Base-by-base conservation (phyloP, 2,797 vertebrate species). In the Microctenopoma steveboyesi region DNA sequence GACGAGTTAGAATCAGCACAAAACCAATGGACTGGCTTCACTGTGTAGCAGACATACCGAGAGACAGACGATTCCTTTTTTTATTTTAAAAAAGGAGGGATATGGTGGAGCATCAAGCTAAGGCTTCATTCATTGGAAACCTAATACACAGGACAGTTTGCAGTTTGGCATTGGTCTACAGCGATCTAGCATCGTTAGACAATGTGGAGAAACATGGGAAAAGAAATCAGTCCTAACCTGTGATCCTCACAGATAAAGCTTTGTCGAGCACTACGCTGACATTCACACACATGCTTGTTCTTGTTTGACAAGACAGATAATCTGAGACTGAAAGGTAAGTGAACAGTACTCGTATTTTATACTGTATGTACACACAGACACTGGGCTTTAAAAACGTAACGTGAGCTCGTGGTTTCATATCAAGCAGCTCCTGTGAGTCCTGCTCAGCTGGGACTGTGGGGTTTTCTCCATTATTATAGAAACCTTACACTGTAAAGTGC, bases 181-280 rank as follows among this genome's bases (percentile, higher is more conserved):
- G 12, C 4, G 11, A 42, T 42, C 42, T 45, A 14, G 8, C 40
- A 33, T 9, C 46, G 37, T 43, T 4, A 18, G 18, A 45, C 13
- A 40, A 40, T 48, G 45, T 18, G 7, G n/a, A 49, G 63, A 45
- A 49, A 22, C 67, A 14, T 9, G 15, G 16, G 43, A 14, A 45
- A 39, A 50, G 28, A 14, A 62, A 73, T 59, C 49, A 42, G 27
- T 49, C 54, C 47, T 15, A 60, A 73, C 27, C n/a, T 30, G 16
- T 10, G 47, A 64, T 52, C 40, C 28, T 5, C 46, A 28, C 25
- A 46, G 55, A 65, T 65, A 40, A 60, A 25, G n/a, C 6, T 40
- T 18, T 1, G 8, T 52, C 47, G 25, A 59, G 65, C 48, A 25
- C 16, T 16, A 40, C 33, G 51, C 64, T 28, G 14, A 37, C 18